Evolutionary conservation across 2,797 vertebrate genomes (phyloP).

Genomic region (Cephalopachus bancanus): DNA sequence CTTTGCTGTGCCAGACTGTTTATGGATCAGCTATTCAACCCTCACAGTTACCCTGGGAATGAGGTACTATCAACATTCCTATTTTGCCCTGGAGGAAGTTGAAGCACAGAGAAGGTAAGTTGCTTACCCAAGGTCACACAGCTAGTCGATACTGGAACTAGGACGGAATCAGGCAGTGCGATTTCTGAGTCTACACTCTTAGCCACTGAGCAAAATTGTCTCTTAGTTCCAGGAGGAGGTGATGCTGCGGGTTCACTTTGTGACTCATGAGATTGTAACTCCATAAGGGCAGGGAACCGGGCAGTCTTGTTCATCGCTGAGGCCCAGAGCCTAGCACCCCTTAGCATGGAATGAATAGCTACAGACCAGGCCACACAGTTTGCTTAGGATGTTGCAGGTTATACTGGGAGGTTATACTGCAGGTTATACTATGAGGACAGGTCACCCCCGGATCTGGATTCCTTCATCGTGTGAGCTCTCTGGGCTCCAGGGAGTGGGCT

Average conservation of each 20-base stretch:
- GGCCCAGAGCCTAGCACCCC: background rate
- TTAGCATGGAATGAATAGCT: background rate
- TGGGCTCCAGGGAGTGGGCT: background rate
- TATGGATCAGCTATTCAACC: background rate
- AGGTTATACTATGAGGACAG: background rate
- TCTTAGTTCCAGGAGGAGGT: background rate
- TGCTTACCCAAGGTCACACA: background rate
- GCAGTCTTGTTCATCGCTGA: background rate
- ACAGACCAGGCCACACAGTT: background rate
- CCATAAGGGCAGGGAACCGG: background rate
- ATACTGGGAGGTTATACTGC: background rate
- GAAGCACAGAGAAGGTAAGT: conserved; percentile 22
- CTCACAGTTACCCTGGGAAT: background rate
- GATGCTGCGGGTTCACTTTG: background rate
- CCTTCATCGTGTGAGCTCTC: background rate
- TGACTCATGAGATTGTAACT: background rate
- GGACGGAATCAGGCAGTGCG: background rate
- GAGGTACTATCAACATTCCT: background rate
- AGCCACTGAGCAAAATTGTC: background rate
- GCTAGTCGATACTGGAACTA: background rate
- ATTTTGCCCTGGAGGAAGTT: background rate
- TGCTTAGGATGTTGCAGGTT: background rate
- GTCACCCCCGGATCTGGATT: background rate
- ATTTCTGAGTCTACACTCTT: background rate
- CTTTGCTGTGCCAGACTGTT: background rate